Percentiles rank a stretch among this genome's conserved stretches.
Conservation (phyloP, 2,888 invertebrate species). For the Chorisops tibialis region DNA sequence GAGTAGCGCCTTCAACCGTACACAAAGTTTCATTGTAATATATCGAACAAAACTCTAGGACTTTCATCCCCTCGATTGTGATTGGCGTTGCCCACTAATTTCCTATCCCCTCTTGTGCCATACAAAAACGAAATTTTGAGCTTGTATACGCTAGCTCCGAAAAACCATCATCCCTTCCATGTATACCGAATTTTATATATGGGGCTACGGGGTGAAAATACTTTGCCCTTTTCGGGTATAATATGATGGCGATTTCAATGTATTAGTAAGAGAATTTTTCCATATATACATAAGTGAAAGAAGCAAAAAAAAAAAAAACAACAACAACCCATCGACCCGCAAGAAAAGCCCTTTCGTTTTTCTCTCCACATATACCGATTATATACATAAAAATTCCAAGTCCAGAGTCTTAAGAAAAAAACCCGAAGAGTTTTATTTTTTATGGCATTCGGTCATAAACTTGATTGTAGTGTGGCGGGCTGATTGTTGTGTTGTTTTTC, state of each 20-base stretch:
- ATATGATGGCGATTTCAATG: not conserved
- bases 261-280: constrained; percentile 1
- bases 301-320: too few species aligned
- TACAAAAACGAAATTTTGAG: constrained; percentile 14
- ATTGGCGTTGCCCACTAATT: constrained; percentile 31
- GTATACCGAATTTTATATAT: constrained; percentile 2
- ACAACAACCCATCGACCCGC: too few species aligned
- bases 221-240: constrained; percentile 21
- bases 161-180: not conserved
- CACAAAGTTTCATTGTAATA: constrained; percentile 16
- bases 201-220: constrained; percentile 24
- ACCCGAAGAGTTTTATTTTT: constrained; percentile 48
- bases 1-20: constrained; percentile 5
- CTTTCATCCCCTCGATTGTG: constrained; percentile 28
- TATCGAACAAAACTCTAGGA: constrained; percentile 11
- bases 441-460: constrained; percentile 54
- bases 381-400: constrained; percentile 18
- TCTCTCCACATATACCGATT: constrained; percentile 14
- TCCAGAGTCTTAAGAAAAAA: constrained; percentile 31
- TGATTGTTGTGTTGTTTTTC: constrained; percentile 31
- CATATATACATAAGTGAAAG: constrained; percentile 7
- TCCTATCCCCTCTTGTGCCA: constrained; percentile 28
- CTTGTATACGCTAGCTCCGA: constrained; percentile 13
- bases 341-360: constrained; percentile 25
- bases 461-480: constrained; percentile 42